phyloP scores from a whole-genome alignment of 2,113 vertebrate genomes.

The Phaethornis superciliosus region DNA sequence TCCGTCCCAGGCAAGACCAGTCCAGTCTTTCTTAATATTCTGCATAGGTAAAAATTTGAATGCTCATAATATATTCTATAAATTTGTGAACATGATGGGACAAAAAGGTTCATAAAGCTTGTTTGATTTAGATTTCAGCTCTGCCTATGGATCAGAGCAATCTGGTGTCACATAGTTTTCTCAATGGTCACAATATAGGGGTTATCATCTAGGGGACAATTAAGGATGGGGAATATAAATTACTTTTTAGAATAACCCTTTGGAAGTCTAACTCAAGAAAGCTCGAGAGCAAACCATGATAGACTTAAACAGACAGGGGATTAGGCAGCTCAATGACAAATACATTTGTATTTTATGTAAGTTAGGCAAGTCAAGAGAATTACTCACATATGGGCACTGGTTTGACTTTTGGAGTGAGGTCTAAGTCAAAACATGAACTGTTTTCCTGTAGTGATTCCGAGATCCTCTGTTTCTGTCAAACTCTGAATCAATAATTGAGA shows the following conservation, averaged over 20 bases:
- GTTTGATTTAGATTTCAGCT: not conserved
- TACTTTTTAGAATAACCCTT: not conserved
- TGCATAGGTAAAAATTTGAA: not conserved
- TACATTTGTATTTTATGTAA: not conserved
- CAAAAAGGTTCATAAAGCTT: not conserved
- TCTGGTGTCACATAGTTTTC: not conserved
- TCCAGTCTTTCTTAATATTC: not conserved
- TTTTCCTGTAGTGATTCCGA: not conserved
- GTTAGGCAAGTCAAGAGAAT: not conserved
- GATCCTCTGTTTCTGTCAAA: not conserved
- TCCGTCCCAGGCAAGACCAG: not conserved
- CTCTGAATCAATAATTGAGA: not conserved
- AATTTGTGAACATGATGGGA: not conserved
- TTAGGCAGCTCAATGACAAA: not conserved
- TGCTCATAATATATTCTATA: not conserved
- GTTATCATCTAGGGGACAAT: not conserved
- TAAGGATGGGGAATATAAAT: not conserved
- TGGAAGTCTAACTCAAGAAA: not conserved
- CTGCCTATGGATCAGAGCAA: not conserved
- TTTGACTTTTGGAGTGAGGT: not conserved
- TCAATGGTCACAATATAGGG: not conserved
- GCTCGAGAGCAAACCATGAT: not conserved
- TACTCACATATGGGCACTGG: not conserved
- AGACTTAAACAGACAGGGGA: not conserved
- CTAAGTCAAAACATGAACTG: not conserved